These are phyloP conservation scores for Philopedon plagiatum DNA, from an alignment of 2,888 invertebrate genomes.

Conservation along the genomic window DNA sequence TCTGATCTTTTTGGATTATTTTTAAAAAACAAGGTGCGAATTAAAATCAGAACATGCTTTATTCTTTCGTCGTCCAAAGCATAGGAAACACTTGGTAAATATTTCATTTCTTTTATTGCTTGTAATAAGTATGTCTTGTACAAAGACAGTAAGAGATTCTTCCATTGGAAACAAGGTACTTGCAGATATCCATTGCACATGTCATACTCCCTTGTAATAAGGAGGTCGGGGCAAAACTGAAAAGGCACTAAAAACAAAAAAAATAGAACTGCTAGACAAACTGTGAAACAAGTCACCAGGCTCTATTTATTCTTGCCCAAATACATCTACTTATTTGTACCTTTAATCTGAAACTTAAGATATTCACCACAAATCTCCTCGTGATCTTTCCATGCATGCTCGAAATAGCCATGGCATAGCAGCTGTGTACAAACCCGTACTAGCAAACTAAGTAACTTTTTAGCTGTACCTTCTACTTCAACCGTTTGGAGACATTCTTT, in stretches of 20 bases:
- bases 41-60: slow-evolving; percentile 62
- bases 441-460: slow-evolving; percentile 36
- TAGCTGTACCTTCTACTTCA: slow-evolving; percentile 26
- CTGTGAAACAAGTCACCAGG: too few relatives aligned
- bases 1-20: background rate
- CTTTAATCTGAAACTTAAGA: slow-evolving; percentile 38
- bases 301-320: background rate
- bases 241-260: slow-evolving; percentile 69
- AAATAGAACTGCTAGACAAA: too few relatives aligned
- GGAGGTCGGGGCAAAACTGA: slow-evolving; percentile 71
- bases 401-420: slow-evolving; percentile 52
- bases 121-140: slow-evolving; percentile 69
- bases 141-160: slow-evolving; percentile 69
- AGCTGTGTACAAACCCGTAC: slow-evolving; percentile 38
- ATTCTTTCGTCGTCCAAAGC: slow-evolving; percentile 64
- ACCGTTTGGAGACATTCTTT: slow-evolving; percentile 43
- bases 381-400: slow-evolving; percentile 40
- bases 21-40: slow-evolving; percentile 51
- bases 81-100: slow-evolving; percentile 64
- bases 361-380: slow-evolving; percentile 13
- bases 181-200: slow-evolving; percentile 71
- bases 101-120: slow-evolving; percentile 63
- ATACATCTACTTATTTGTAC: slow-evolving; percentile 24
- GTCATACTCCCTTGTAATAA: slow-evolving; percentile 71
- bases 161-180: slow-evolving; percentile 74